Base-by-base conservation (phyloP, 1,140 invertebrate species). In the Manduca sexta region DNA sequence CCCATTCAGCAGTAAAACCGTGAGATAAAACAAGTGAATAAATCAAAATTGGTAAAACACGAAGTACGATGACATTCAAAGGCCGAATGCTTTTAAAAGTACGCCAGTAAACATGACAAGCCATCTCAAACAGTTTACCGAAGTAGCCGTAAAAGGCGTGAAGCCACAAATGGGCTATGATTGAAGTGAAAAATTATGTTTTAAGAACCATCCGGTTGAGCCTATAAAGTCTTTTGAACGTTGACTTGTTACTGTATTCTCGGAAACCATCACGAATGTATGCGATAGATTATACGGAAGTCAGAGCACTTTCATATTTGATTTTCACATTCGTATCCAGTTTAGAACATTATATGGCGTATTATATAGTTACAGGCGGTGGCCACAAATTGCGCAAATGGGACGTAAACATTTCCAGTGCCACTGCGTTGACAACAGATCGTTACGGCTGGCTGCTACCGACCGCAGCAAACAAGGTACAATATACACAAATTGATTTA, bases 311-410 rank as follows among this genome's bases (percentile, higher is more conserved):
- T 26, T 26, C 21, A 26, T 26, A 26, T 26, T 26, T 26, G 21
- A 26, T 26, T 26, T 26, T 26, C 21, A 26, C 21, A 26, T 26
- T 26, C 21, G 8, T 26, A 26, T 26, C 21, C 21, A 26, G 21
- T 26, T 26, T 26, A 26, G 21, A 26, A 26, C n/a, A n/a, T n/a
- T n/a, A n/a, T 26, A 26, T 26, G 8, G 21, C 8, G 21, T 26
- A 26, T 26, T 26, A 21, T 21, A 26, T 3, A 26, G 21, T 26
- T 64, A 56, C 43, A 65, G 57, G 33, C 17, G 49, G 54, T 50
- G 40, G 59, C 49, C 45, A 47, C 42, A 39, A 40, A 48, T 75
- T 64, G 56, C 69, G 72, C 65, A 72, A 70, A 64, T 66, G 46
- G 65, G 43, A 41, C 52, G 34, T 49, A 17, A 26, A 39, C 35